Percentiles rank a stretch among this genome's conserved stretches.
These are phyloP conservation scores for Catostylus mosaicus DNA, from an alignment of 30 jellyfish, hydroid and myxozoan species.

Conservation along the genomic window DNA sequence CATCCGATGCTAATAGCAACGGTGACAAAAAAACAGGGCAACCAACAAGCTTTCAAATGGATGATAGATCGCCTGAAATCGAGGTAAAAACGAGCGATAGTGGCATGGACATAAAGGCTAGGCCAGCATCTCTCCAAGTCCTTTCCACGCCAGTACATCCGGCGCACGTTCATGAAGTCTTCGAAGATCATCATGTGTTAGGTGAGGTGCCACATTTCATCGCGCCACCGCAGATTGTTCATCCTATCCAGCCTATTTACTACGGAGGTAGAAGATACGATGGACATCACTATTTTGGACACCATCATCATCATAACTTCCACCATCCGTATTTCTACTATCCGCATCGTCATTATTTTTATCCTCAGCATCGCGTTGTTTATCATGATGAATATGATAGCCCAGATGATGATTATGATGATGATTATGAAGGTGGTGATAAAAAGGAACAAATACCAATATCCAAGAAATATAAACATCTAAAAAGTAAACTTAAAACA, in stretches of 20 bases:
- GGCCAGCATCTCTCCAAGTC: conserved; percentile 64
- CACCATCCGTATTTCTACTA: conserved; percentile 20
- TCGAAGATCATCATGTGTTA: conserved; percentile 8
- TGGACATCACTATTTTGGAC: conserved; percentile 20
- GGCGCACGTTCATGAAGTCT: conserved; percentile 2
- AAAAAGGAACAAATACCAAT: background rate
- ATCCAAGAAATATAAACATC: background rate
- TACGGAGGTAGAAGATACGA: conserved; percentile 39
- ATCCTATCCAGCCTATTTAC: conserved; percentile 60
- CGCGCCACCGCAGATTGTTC: conserved; percentile 42
- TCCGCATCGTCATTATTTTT: background rate
- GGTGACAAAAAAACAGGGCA: conserved; percentile 38
- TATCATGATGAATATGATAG: background rate
- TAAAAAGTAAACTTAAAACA: background rate
- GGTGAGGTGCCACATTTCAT: conserved; percentile 38
- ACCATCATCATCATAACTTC: background rate
- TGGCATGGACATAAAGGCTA: conserved; percentile 59
- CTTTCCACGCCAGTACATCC: conserved; percentile 37
- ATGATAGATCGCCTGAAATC: conserved; percentile 72
- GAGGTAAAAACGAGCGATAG: conserved; percentile 58
- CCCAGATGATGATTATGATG: conserved; percentile 15
- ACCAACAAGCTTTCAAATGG: conserved; percentile 72
- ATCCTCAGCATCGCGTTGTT: background rate
- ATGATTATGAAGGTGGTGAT: conserved; percentile 17
- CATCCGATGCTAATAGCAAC: background rate